Percentiles rank a stretch among this genome's conserved stretches.
Conservation (phyloP, 2,888 invertebrate genomes). For the Apamea anceps region DNA sequence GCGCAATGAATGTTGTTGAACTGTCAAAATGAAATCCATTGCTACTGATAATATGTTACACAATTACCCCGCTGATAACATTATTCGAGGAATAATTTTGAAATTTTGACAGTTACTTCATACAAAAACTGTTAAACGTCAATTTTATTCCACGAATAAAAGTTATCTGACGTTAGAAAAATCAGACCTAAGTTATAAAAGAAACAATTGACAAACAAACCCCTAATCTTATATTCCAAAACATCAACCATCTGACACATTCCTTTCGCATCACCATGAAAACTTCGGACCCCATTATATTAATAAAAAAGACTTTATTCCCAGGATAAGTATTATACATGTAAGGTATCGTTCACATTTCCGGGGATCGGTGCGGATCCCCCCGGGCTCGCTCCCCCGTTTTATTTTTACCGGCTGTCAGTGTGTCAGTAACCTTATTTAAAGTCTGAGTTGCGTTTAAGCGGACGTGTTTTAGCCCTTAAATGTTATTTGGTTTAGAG, state of each 20-base stretch:
- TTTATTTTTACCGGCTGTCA: conserved; percentile 52
- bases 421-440: conserved; percentile 48
- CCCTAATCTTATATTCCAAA: conserved; percentile 3
- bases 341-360: conserved; percentile 43
- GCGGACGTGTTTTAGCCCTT: background rate
- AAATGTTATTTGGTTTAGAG: background rate
- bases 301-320: conserved; percentile 58
- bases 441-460: conserved; percentile 13
- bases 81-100: too few relatives aligned
- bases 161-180: background rate
- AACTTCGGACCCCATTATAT: conserved; percentile 43
- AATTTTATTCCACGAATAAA: background rate
- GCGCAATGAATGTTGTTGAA: too few relatives aligned
- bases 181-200: background rate
- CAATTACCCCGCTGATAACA: too few relatives aligned
- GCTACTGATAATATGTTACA: too few relatives aligned
- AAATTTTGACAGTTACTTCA: background rate
- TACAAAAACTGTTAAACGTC: background rate
- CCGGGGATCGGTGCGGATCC: conserved; percentile 43
- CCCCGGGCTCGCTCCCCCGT: conserved; percentile 44
- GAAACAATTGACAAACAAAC: background rate
- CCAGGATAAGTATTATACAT: conserved; percentile 47
- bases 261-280: conserved; percentile 16
- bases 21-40: too few relatives aligned
- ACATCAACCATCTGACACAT: background rate